phyloP scores from a whole-genome alignment of 2,888 invertebrate genomes.

The Odontocerum albicorne region DNA sequence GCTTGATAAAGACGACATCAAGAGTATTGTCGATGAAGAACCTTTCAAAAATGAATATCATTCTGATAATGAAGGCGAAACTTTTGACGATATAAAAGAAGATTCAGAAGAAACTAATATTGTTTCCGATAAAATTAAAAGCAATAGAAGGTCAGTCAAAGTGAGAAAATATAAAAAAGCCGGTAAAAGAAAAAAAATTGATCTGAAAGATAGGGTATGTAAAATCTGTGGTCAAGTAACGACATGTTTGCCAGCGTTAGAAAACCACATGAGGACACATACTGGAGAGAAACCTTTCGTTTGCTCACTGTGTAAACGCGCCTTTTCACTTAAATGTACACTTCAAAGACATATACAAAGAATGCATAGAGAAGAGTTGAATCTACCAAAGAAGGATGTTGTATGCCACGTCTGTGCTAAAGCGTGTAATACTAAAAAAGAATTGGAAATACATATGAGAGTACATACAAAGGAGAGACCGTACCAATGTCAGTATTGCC shows the following conservation, averaged over 20 bases:
- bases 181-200: background rate
- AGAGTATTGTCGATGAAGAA: background rate
- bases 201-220: too few species aligned
- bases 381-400: background rate
- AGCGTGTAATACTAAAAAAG: background rate
- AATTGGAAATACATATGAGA: background rate
- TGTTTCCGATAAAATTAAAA: too few species aligned
- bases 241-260: background rate
- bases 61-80: background rate
- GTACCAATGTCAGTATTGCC: background rate
- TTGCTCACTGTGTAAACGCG: background rate
- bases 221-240: too few species aligned
- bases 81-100: background rate
- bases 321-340: background rate
- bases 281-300: background rate
- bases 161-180: background rate
- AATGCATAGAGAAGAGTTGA: background rate
- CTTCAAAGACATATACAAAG: background rate
- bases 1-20: background rate
- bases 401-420: background rate
- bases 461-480: background rate
- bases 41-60: background rate
- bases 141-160: too few species aligned
- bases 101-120: too few species aligned
- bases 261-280: background rate